Base-by-base conservation (phyloP, 2,888 invertebrate genomes). In the Bhutanitis thaidina region DNA sequence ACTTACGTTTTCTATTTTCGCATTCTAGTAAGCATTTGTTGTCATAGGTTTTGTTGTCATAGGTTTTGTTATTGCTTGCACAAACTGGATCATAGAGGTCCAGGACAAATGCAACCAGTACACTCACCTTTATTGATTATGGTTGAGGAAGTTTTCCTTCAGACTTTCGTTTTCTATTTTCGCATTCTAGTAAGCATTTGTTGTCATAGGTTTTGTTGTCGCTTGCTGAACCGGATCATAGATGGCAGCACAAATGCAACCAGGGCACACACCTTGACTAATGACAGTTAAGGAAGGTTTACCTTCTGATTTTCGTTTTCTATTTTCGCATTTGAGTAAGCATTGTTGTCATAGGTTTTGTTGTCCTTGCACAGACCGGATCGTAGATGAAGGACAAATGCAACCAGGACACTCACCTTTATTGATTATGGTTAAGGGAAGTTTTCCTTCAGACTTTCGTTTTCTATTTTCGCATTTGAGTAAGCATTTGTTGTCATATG, bases 311-410 rank as follows among this genome's bases (percentile, higher is more conserved):
- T 56, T 34, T 2, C 49, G 20, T 20, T 20, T 2, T 20, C 5
- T 20, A 20, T 20, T 20, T 20, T 20, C 5, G 20, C 20, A 20
- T 20, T 49, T 43, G 1, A 67, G 43, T 5, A 40, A 5, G 29
- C 65, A 67, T 39, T 43, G 73, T 91, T 93, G 52, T 84, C 80
- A 74, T 94, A 94, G 0, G 93, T 93, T 53, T 90, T 86, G 0
- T 60, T 59, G 40, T 69, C 62, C 9, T 5, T 20, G 20, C 20
- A 5, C 20, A 20, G 2, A 20, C 20, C 5, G 20, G 20, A 4
- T 20, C 20, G 5, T 20, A 20, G 3, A 5, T 4, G 20, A 2
- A 20, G 20, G 2, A 20, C 20, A 20, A 5, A 20, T 4, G 20
- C 20, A 20, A 20, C 20, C 20, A 20, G 20, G 20, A 20, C 20